Percentiles rank a stretch among this genome's conserved stretches.
These are phyloP conservation scores for Drosophila asahinai DNA, from an alignment of 1,140 invertebrate genomes.

Conservation along the genomic window DNA sequence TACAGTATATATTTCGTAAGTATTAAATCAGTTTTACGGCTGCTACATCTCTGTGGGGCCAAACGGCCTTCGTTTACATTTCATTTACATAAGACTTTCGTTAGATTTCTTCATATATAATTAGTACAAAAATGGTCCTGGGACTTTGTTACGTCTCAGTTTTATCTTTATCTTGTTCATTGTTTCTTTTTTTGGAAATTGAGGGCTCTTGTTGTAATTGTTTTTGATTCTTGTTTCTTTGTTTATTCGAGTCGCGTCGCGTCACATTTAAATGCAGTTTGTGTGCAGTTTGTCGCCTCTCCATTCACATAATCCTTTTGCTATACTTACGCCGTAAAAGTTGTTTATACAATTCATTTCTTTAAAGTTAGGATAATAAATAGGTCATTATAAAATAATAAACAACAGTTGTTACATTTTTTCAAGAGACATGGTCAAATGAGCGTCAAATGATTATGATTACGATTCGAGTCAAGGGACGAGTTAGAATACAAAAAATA, in stretches of 20 bases:
- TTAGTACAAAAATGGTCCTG: constrained; percentile 72
- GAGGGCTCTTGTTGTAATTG: constrained; percentile 27
- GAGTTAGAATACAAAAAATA: constrained; percentile 48
- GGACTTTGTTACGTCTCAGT: constrained; percentile 45
- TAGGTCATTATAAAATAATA: constrained; percentile 79
- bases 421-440: constrained; percentile 63
- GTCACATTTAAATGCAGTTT: constrained; percentile 78
- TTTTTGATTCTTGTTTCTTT: constrained; percentile 50
- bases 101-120: constrained; percentile 63
- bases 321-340: constrained; percentile 69
- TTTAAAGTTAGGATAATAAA: constrained; percentile 81
- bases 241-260: constrained; percentile 77
- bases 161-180: constrained; percentile 19
- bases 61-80: constrained; percentile 68
- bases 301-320: constrained; percentile 64
- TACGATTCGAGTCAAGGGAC: constrained; percentile 53
- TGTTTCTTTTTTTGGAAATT: constrained; percentile 34
- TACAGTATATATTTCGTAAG: constrained; percentile 77
- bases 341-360: constrained; percentile 73
- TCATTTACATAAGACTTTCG: constrained; percentile 74
- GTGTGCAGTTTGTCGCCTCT: constrained; percentile 29
- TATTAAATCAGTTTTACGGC: constrained; percentile 69
- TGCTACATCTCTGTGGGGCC: constrained; percentile 50
- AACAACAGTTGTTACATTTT: constrained; percentile 77
- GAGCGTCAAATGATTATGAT: constrained; percentile 57